Percentiles rank a stretch among this genome's conserved stretches.
These are phyloP conservation scores for Melierax canorus DNA, from an alignment of 2,113 vertebrate genomes.

Conservation along the genomic window DNA sequence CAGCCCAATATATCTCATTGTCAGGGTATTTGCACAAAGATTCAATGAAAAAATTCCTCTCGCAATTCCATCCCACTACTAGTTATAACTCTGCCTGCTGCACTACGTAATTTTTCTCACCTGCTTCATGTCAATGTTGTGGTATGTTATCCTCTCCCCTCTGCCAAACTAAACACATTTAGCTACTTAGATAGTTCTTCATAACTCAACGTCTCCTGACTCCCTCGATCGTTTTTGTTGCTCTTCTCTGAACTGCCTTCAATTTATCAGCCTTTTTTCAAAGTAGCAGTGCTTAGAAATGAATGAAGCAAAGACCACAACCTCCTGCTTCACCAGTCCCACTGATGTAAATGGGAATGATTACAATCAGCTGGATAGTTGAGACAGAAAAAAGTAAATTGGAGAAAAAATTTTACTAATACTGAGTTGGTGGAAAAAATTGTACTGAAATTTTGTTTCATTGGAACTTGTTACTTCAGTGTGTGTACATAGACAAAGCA, in stretches of 20 bases:
- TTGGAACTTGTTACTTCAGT: neutral
- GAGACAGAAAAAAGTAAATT: neutral
- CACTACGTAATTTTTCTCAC: neutral
- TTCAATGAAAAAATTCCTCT: neutral
- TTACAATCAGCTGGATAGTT: neutral
- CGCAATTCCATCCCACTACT: neutral
- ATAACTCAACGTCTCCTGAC: neutral
- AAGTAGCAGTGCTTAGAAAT: neutral
- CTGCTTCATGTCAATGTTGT: neutral
- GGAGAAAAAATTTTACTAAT: neutral
- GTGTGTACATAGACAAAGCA: rapidly evolving
- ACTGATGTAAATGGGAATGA: neutral
- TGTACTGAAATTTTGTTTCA: neutral
- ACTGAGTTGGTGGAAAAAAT: neutral
- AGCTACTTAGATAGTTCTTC: neutral
- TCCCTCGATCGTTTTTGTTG: neutral
- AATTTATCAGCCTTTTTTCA: constrained; percentile 1
- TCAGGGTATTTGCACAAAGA: neutral
- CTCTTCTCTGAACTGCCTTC: neutral
- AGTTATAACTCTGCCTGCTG: neutral
- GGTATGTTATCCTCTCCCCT: neutral
- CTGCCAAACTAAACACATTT: neutral
- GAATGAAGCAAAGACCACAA: neutral
- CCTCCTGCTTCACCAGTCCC: neutral
- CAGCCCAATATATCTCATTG: neutral